phyloP scores from a whole-genome alignment of 2,797 vertebrate species.

The Sphenodon punctatus region DNA sequence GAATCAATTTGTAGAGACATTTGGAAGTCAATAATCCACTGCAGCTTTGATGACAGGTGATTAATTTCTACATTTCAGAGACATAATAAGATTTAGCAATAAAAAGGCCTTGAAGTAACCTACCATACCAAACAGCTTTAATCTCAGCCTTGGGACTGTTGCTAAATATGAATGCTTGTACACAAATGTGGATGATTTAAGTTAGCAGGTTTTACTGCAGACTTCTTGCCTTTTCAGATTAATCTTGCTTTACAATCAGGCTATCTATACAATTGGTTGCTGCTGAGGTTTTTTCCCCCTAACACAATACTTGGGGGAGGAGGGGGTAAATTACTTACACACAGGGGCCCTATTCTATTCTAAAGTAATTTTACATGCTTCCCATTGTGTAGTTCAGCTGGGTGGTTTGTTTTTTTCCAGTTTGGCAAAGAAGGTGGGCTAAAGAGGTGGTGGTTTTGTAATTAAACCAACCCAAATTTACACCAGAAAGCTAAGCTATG shows the following conservation, averaged over 20 bases:
- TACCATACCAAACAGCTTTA: slow-evolving; percentile 84
- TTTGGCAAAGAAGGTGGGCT: background rate
- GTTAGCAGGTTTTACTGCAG: slow-evolving; percentile 77
- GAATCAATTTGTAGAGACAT: slow-evolving; percentile 85
- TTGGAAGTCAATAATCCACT: slow-evolving; percentile 87
- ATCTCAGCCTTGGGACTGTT: slow-evolving; percentile 84
- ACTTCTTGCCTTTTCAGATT: slow-evolving; percentile 77
- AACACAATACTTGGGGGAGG: slow-evolving; percentile 53
- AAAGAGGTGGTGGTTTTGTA: slow-evolving; percentile 30
- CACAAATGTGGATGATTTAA: slow-evolving; percentile 81
- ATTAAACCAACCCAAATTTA: background rate
- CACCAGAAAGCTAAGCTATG: background rate
- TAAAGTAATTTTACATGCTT: slow-evolving; percentile 63
- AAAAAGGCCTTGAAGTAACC: slow-evolving; percentile 85
- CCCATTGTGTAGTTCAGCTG: slow-evolving; percentile 42
- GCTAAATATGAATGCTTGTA: slow-evolving; percentile 81
- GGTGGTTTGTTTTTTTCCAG: slow-evolving; percentile 47
- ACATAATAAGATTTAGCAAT: slow-evolving; percentile 86
- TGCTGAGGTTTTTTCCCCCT: slow-evolving; percentile 51
- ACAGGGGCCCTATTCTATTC: slow-evolving; percentile 64
- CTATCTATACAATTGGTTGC: slow-evolving; percentile 73
- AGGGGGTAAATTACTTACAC: slow-evolving; percentile 65
- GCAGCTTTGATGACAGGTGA: slow-evolving; percentile 85
- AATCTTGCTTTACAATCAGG: slow-evolving; percentile 80
- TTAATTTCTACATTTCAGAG: slow-evolving; percentile 87